A percentile compares a stretch with the other conserved stretches of the same genome.
phyloP scores from a whole-genome alignment of 2,113 vertebrate genomes.

The Pipa parva region DNA sequence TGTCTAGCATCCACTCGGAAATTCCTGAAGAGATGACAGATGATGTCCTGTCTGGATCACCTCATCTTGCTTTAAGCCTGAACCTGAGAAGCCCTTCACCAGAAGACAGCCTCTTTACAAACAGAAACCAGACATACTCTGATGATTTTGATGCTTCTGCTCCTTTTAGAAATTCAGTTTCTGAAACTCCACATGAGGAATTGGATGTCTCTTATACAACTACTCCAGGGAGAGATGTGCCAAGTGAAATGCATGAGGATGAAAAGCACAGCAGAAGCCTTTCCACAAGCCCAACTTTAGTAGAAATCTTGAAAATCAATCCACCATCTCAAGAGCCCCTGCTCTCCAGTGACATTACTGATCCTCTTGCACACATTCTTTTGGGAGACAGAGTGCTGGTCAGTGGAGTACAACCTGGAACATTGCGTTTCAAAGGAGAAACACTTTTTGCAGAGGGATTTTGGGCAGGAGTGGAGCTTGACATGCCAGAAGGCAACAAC shows the following conservation, averaged over 20 bases:
- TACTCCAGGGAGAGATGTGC: conserved; percentile 26
- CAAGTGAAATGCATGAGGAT: neutral
- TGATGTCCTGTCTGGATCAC: conserved; percentile 9
- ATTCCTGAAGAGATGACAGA: conserved; percentile 54
- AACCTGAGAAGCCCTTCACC: conserved; percentile 3
- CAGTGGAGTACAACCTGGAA: conserved; percentile 83
- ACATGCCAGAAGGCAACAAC: conserved; percentile 89
- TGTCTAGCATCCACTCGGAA: conserved; percentile 62
- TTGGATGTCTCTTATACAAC: conserved; percentile 12
- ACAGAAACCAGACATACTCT: conserved; percentile 49
- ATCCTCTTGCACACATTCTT: conserved; percentile 68
- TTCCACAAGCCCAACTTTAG: neutral
- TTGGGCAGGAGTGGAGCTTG: conserved; percentile 92
- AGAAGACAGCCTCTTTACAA: conserved; percentile 42
- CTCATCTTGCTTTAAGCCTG: conserved; percentile 13
- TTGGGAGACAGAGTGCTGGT: conserved; percentile 86
- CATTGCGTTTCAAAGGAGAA: conserved; percentile 81
- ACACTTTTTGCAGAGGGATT: conserved; percentile 87
- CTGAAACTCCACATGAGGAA: conserved; percentile 42
- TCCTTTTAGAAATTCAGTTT: conserved; percentile 54
- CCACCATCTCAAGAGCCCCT: neutral
- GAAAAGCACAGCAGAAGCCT: neutral
- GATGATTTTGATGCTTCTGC: conserved; percentile 62
- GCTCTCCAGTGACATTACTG: conserved; percentile 14
- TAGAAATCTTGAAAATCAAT: neutral